Base-by-base conservation (phyloP, 1,140 invertebrate genomes). In the Brachionus rotundiformis region DNA sequence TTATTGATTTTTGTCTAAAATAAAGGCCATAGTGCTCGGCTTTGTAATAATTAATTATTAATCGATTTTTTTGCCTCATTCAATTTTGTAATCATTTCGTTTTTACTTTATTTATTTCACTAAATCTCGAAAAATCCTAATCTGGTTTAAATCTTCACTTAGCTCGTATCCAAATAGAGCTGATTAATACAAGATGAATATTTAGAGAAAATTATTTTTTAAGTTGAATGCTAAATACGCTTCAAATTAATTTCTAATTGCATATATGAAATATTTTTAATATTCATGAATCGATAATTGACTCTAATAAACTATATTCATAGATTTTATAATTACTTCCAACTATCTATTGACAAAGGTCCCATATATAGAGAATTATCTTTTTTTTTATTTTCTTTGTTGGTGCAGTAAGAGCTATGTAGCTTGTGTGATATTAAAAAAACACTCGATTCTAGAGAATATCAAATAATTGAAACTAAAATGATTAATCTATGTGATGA, bases 401-500 rank as follows among this genome's bases (percentile, higher is more conserved):
- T 23, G 7, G 16, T n/a, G 16, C 47, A 5, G 47, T 16, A 54
- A 54, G 10, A 41, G n/a, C n/a, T 41, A 11, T 2, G 3, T 11
- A 41, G n/a, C 39, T 41, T 41, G 39, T 13, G n/a, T n/a, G n/a
- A n/a, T n/a, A n/a, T n/a, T n/a, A n/a, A n/a, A n/a, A n/a, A n/a
- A n/a, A n/a, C n/a, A n/a, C n/a, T n/a, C n/a, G n/a, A n/a, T n/a
- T n/a, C n/a, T n/a, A n/a, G n/a, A n/a, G n/a, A n/a, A n/a, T n/a
- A n/a, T n/a, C n/a, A n/a, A n/a, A n/a, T n/a, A n/a, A n/a, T n/a
- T n/a, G n/a, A 19, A 54, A 23, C 47, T 0, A 8, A 25, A 23
- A 54, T 54, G 47, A 54, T 54, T 54, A 54, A 54, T 54, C 47
- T 54, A 54, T 54, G 16, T 54, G 47, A 54, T 54, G 47, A 54